phyloP scores from a whole-genome alignment of 1,140 invertebrate genomes.

The Musca vetustissima region DNA sequence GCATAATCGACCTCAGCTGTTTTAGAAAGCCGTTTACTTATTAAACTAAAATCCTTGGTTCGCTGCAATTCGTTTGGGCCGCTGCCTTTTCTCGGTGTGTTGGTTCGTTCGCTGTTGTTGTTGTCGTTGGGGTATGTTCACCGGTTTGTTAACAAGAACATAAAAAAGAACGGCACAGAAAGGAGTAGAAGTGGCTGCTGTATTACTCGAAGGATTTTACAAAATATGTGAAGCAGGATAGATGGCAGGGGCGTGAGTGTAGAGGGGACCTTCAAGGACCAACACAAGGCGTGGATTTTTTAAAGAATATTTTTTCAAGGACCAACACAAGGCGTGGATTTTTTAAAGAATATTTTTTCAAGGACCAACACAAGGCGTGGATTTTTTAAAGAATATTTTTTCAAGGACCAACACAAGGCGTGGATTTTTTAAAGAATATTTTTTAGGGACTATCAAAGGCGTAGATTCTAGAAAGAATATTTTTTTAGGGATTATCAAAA shows the following conservation, averaged over 20 bases:
- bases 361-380: too few species aligned
- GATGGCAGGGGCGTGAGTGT: background rate
- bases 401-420: too few species aligned
- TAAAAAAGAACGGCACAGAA: background rate
- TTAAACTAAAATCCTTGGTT: conserved; percentile 50
- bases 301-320: too few species aligned
- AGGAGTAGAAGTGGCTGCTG: background rate
- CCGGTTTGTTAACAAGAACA: conserved; percentile 22
- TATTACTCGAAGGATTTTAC: background rate
- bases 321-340: too few species aligned
- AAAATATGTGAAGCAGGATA: background rate
- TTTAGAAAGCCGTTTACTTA: conserved; percentile 43
- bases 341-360: too few species aligned
- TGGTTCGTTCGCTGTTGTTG: background rate
- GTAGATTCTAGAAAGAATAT: too few species aligned
- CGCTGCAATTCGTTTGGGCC: conserved; percentile 41
- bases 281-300: too few species aligned
- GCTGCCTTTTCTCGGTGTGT: conserved; percentile 4
- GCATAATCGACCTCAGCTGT: conserved; percentile 38
- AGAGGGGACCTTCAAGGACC: too few species aligned
- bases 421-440: too few species aligned
- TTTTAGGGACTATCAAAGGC: too few species aligned
- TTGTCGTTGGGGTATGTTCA: background rate
- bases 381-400: too few species aligned
- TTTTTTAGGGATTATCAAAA: too few species aligned